phyloP scores from a whole-genome alignment of 2,113 vertebrate species.

The Petromus typicus region DNA sequence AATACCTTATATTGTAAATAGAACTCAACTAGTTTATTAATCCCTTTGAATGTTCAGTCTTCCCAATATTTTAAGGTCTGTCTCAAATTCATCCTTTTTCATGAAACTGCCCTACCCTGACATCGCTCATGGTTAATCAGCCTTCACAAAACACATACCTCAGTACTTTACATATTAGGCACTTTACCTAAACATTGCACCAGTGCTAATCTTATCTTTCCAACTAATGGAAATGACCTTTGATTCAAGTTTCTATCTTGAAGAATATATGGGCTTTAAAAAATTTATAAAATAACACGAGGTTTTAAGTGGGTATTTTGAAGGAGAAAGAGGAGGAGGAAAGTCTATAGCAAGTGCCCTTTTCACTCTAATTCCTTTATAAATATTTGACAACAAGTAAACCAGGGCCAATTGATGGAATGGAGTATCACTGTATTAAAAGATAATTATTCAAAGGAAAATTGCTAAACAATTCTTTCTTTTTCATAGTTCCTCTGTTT shows the following conservation, averaged over 20 bases:
- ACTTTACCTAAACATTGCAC: background rate
- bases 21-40: background rate
- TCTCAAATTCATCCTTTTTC: background rate
- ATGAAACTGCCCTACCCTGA: background rate
- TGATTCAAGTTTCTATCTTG: slow-evolving; percentile 33
- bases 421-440: background rate
- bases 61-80: background rate
- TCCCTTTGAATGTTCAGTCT: background rate
- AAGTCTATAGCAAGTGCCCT: background rate
- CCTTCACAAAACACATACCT: background rate
- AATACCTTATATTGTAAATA: background rate
- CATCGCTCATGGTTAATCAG: background rate
- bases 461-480: background rate
- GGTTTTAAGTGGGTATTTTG: background rate
- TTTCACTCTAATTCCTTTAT: background rate
- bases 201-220: background rate
- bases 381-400: background rate
- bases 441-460: background rate
- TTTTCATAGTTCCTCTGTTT: background rate
- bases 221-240: background rate
- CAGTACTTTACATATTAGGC: background rate
- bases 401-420: background rate
- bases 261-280: slow-evolving; percentile 5
- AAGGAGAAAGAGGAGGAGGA: background rate
- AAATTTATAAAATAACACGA: background rate